Base-by-base conservation (phyloP, 2,797 vertebrate species). In the Kryptolebias ocellatus region DNA sequence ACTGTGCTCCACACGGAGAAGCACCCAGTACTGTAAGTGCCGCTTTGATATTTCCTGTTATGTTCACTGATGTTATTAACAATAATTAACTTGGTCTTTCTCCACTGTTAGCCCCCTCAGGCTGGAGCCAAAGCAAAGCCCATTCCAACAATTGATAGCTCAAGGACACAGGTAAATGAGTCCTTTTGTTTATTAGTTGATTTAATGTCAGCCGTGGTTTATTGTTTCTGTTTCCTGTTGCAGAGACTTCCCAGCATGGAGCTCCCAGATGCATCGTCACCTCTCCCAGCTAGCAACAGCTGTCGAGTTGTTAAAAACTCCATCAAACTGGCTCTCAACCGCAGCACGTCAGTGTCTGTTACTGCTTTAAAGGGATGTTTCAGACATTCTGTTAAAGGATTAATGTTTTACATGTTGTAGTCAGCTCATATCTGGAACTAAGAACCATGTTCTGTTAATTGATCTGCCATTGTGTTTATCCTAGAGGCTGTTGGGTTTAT, bases 211-310 rank as follows among this genome's bases (percentile, higher is more conserved):
- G 1, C 5, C 31, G 3, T 2, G 17, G 18, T 14, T 16, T 5
- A 2, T 37, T 31, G 24, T 53, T 4, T 6, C 31, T 59, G 7
- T 69, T 62, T 74, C 27, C 39, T 67, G 63, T 89, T 74, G 5
- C 79, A 99, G 98, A 95, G 96, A 92, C 94, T 98, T 86, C 92
- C 96, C 81, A 99, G 96, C 91, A 97, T 98, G 93, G 98, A 99
- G 88, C 93, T 99, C 67, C 96, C 97, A 60, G 98, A 99, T 76
- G 94, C 95, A 55, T 97, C 97, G 34, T 98, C 98, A 37, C 98
- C 98, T 37, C 87, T 97, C 70, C 98, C 98, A 61, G 92, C 95
- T 79, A 98, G 92, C 83, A 96, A 94, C 78, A 90, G 82, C 37
- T 92, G 90, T 63, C 95, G 96, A 28, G 94, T 99, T 20, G 95